Evolutionary conservation across 2,113 vertebrate genomes (phyloP).

Genomic region (Acrocephalus arundinaceus): DNA sequence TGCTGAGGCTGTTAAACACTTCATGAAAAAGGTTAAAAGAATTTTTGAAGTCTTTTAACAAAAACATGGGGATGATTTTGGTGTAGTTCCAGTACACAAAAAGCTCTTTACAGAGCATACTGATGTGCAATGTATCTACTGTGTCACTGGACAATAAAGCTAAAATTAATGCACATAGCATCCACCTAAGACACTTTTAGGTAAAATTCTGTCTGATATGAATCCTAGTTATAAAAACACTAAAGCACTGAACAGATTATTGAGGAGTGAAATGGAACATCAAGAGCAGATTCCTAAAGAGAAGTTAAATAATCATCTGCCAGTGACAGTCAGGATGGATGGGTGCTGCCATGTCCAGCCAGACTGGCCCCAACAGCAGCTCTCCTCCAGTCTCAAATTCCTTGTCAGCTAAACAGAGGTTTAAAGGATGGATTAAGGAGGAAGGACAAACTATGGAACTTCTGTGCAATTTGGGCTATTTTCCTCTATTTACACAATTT

Average conservation of each 20-base stretch:
- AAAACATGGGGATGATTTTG: not conserved
- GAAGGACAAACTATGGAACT: not conserved
- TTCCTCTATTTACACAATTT: not conserved
- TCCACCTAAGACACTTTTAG: not conserved
- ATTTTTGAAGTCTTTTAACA: not conserved
- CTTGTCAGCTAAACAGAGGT: not conserved
- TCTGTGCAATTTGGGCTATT: not conserved
- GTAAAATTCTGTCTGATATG: not conserved
- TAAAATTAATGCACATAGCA: not conserved
- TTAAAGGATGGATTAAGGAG: not conserved
- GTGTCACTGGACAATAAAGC: not conserved
- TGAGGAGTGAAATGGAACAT: not conserved
- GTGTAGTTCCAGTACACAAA: not conserved
- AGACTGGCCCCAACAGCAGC: rapidly evolving
- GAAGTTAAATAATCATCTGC: not conserved
- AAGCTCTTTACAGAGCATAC: not conserved
- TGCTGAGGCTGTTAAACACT: not conserved
- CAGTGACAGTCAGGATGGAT: not conserved
- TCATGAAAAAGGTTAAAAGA: not conserved
- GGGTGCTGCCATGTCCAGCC: not conserved
- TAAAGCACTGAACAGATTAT: not conserved
- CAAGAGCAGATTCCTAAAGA: not conserved
- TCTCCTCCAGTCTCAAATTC: not conserved
- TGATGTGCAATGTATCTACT: not conserved
- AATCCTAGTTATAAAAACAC: not conserved